Percentiles rank a stretch among this genome's conserved stretches.
These are phyloP conservation scores for Tachycineta bicolor DNA, from an alignment of 2,113 vertebrate genomes.

Conservation along the genomic window DNA sequence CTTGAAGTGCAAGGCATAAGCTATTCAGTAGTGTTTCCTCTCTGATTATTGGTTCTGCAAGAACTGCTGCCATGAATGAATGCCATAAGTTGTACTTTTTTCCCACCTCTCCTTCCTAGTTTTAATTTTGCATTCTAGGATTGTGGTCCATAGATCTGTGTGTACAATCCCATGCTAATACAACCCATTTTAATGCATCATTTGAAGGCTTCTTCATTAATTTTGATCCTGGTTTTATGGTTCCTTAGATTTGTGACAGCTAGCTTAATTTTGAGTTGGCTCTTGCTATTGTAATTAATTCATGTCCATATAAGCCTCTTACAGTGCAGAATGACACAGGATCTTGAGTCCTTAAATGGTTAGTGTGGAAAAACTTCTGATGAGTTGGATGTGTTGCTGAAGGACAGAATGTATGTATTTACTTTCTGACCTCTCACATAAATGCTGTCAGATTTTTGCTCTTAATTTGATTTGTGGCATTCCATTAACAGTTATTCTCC, in stretches of 20 bases:
- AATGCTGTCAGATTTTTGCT: conserved; percentile 13
- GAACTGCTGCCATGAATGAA: background rate
- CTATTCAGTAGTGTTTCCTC: background rate
- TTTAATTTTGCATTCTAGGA: background rate
- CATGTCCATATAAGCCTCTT: background rate
- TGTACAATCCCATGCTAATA: background rate
- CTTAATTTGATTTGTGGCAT: conserved; percentile 32
- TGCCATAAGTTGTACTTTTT: background rate
- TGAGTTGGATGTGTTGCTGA: background rate
- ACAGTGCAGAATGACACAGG: background rate
- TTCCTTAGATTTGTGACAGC: background rate
- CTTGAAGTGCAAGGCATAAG: background rate
- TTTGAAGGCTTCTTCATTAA: background rate
- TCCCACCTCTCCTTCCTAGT: background rate
- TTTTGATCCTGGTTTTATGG: background rate
- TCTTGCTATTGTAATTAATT: background rate
- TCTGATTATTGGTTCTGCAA: background rate
- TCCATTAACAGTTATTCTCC: conserved; percentile 52
- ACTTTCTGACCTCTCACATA: conserved; percentile 1
- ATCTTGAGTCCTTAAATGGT: background rate
- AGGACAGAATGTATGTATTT: conserved; percentile 22
- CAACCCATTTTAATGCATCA: background rate
- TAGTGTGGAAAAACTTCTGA: background rate
- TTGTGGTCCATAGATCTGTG: background rate
- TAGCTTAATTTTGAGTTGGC: background rate